A percentile compares a stretch with the other conserved stretches of the same genome.
Conservation (phyloP, 2,797 vertebrate genomes). For the Chromis chromis region DNA sequence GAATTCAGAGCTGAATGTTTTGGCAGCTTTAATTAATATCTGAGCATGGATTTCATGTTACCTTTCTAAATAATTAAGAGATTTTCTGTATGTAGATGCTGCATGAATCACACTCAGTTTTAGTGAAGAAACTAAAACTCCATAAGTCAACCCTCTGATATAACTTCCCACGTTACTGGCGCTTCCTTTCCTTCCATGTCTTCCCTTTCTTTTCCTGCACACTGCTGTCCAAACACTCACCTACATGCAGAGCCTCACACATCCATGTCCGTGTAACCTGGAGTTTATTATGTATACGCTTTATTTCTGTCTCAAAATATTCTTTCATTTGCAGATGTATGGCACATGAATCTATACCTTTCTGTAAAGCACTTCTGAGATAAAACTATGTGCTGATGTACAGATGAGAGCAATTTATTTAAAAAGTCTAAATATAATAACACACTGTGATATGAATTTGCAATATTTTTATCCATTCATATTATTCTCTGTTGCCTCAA, state of each 20-base stretch:
- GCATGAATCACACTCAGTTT: slow-evolving; percentile 3
- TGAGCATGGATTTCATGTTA: background rate
- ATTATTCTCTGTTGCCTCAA: slow-evolving; percentile 4
- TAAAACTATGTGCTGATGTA: background rate
- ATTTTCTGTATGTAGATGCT: too few relatives aligned
- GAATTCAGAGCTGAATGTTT: slow-evolving; percentile 20
- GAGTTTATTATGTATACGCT: background rate
- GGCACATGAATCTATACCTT: background rate
- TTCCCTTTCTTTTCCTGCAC: slow-evolving; percentile 5
- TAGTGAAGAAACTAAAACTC: slow-evolving; percentile 1
- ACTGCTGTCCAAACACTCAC: background rate
- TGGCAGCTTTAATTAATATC: slow-evolving; percentile 6
- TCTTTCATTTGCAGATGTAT: background rate
- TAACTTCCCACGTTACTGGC: slow-evolving; percentile 5
- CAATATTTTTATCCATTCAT: background rate
- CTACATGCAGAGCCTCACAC: slow-evolving; percentile 2
- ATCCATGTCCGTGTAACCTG: background rate
- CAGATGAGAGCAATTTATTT: background rate
- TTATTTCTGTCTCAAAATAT: too few relatives aligned
- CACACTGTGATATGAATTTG: background rate
- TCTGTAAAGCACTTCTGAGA: background rate
- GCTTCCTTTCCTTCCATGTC: slow-evolving; percentile 23
- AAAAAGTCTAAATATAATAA: background rate
- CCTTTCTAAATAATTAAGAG: slow-evolving; percentile 10
- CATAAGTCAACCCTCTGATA: slow-evolving; percentile 11